A percentile compares a stretch with the other conserved stretches of the same genome.
These are phyloP conservation scores for Netelia virgata DNA, from an alignment of 2,888 invertebrate genomes.

Conservation along the genomic window DNA sequence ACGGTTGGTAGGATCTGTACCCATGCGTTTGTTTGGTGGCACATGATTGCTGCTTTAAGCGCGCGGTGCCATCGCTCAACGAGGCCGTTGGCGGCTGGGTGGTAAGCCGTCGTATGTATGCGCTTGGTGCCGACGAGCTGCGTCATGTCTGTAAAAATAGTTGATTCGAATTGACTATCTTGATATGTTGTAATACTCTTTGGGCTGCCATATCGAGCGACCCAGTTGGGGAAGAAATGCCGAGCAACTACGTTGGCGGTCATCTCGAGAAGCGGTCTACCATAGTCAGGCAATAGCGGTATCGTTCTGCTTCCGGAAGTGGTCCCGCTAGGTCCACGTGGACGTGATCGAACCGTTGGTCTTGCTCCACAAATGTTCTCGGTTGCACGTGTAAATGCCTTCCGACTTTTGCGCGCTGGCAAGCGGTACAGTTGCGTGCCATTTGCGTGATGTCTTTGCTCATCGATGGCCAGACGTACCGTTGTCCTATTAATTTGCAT, in stretches of 20 bases:
- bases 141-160: too few species aligned
- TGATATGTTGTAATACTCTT: slow-evolving; percentile 62
- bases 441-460: slow-evolving; percentile 74
- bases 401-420: slow-evolving; percentile 77
- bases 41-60: too few species aligned
- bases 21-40: slow-evolving; percentile 50
- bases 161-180: too few species aligned
- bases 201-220: slow-evolving; percentile 66
- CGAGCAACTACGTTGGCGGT: slow-evolving; percentile 68
- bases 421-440: slow-evolving; percentile 74
- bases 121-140: too few species aligned
- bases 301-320: slow-evolving; percentile 2
- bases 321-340: slow-evolving; percentile 53
- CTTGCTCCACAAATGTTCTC: slow-evolving; percentile 68
- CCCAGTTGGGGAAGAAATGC: slow-evolving; percentile 41
- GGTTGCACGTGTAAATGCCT: slow-evolving; percentile 72
- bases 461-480: slow-evolving; percentile 75
- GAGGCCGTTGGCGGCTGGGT: too few species aligned
- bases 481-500: slow-evolving; percentile 65
- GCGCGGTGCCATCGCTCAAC: too few species aligned
- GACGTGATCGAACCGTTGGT: slow-evolving; percentile 68
- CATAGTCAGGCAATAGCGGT: slow-evolving; percentile 33
- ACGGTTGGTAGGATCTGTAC: not conserved
- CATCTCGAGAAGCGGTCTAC: slow-evolving; percentile 14
- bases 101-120: too few species aligned